phyloP scores from a whole-genome alignment of 2,113 vertebrate genomes.

The mouse (Mus musculus) region DNA sequence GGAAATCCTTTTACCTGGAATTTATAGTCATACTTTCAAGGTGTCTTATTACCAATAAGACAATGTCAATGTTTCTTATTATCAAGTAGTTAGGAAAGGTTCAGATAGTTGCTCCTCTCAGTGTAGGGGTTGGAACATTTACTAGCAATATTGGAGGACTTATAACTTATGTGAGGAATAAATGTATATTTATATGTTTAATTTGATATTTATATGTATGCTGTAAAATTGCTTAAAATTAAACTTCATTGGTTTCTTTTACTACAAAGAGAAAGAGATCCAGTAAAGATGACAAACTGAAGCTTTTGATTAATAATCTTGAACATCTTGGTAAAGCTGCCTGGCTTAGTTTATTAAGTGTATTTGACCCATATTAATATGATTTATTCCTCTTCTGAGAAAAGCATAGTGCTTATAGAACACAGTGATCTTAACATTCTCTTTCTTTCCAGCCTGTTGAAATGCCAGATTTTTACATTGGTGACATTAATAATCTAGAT shows the following conservation, averaged over 20 bases:
- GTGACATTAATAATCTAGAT: conserved; percentile 96
- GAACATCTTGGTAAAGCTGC: conserved; percentile 94
- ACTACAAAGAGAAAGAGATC: not conserved
- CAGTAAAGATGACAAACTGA: not conserved
- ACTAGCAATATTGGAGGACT: not conserved
- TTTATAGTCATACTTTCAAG: not conserved
- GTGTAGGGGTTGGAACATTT: not conserved
- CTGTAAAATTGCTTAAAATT: not conserved
- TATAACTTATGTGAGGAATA: not conserved
- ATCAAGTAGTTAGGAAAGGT: not conserved
- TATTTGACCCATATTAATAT: conserved; percentile 96
- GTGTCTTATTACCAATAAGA: too few relatives aligned
- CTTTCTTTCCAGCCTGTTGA: conserved; percentile 95
- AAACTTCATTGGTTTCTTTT: not conserved
- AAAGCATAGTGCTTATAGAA: conserved; percentile 96
- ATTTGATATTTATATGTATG: not conserved
- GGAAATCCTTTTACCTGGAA: not conserved
- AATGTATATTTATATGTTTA: not conserved
- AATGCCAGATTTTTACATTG: conserved; percentile 94
- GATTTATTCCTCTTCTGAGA: conserved; percentile 96
- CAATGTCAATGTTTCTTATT: not conserved
- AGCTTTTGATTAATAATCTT: conserved; percentile 96
- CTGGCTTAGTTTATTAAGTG: conserved; percentile 92
- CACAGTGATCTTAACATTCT: conserved; percentile 94
- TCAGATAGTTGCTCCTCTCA: not conserved